These are phyloP conservation scores for Lysandra bellargus DNA, from an alignment of 2,888 invertebrate species.

Conservation along the genomic window DNA sequence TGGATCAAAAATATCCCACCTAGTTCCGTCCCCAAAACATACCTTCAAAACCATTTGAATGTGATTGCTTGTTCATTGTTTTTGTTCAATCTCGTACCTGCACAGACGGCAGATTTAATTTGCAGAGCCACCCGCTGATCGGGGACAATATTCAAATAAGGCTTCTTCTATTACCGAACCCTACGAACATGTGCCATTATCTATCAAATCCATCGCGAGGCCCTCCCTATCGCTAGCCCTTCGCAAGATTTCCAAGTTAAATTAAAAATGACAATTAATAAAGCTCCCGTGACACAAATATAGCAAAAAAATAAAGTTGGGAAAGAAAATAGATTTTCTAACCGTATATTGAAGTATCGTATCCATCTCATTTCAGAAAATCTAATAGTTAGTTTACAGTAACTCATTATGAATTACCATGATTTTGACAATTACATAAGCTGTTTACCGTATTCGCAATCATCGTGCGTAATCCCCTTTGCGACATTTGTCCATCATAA, in stretches of 20 bases:
- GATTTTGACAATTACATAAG: too few species aligned
- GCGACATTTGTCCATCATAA: too few species aligned
- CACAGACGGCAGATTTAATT: conserved; percentile 71
- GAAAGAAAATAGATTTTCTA: too few species aligned
- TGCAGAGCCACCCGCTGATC: conserved; percentile 69
- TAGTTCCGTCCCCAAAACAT: background rate
- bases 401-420: too few species aligned
- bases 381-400: too few species aligned
- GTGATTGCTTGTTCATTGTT: conserved; percentile 19
- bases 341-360: too few species aligned
- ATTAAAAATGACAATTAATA: conserved; percentile 14
- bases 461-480: too few species aligned
- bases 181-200: conserved; percentile 71
- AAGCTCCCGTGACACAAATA: background rate
- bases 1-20: background rate
- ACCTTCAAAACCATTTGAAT: conserved; percentile 20
- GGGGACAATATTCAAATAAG: conserved; percentile 78
- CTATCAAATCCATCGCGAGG: conserved; percentile 68
- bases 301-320: background rate
- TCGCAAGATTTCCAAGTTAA: conserved; percentile 44
- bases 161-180: conserved; percentile 75
- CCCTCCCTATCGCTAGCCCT: conserved; percentile 53
- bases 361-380: too few species aligned
- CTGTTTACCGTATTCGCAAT: too few species aligned
- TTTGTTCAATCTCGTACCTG: conserved; percentile 52